Percentiles rank a stretch among this genome's conserved stretches.
These are phyloP conservation scores for Adelphocoris suturalis DNA, from an alignment of 2,888 invertebrate species.

Conservation along the genomic window DNA sequence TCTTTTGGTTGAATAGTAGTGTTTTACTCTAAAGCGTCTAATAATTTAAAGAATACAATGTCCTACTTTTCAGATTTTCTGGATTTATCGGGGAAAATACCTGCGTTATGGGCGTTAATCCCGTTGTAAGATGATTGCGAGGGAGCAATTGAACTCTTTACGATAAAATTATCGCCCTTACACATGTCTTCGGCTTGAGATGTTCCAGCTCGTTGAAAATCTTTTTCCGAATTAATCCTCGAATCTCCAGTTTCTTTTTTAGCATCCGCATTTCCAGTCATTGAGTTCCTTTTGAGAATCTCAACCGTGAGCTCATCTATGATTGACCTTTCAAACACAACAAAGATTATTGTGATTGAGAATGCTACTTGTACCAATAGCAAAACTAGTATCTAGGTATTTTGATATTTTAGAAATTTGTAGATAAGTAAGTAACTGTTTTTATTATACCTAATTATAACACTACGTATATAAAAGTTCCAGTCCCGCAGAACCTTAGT, in stretches of 20 bases:
- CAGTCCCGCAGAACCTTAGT: no score
- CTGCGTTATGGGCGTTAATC: background rate
- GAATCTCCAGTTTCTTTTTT: background rate
- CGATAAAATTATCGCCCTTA: background rate
- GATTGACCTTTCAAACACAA: background rate
- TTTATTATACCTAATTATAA: no score
- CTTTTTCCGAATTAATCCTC: background rate
- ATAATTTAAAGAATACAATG: background rate
- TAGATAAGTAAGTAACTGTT: no score
- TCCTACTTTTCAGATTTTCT: no score
- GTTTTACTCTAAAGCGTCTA: background rate
- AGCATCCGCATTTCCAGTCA: background rate
- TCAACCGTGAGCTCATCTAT: constrained; percentile 12
- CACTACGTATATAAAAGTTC: no score
- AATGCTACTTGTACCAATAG: no score
- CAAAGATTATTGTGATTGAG: no score
- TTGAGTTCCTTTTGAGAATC: constrained; percentile 3
- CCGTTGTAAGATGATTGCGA: background rate
- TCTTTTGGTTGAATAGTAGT: no score
- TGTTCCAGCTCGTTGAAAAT: background rate
- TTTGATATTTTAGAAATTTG: no score
- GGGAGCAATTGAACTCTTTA: background rate
- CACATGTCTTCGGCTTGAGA: background rate
- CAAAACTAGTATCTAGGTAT: no score
- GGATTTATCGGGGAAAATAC: background rate